Base-by-base conservation (phyloP, 2,113 vertebrate species). In the Apteryx owenii region DNA sequence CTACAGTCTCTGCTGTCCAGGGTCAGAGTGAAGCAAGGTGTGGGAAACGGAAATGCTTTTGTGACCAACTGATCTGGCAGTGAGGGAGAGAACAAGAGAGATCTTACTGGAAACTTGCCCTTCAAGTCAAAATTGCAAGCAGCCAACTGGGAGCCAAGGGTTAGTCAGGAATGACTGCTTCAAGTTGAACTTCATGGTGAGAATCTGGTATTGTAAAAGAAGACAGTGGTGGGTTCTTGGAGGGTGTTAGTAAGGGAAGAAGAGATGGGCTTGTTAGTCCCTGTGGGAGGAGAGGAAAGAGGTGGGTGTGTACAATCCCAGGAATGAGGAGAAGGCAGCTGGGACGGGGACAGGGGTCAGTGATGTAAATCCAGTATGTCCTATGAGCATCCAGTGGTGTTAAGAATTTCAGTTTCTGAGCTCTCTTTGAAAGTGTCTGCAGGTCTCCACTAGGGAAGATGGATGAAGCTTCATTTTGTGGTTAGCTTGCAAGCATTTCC, bases 161-260 rank as follows among this genome's bases (percentile, higher is more conserved):
- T 9, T 19, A n/a, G 3, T 2, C 0, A 2, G 69, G 42, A 70
- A 4, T 40, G 36, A 12, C 44, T 70, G 28, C 36, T 81, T 11
- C 4, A 23, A 53, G 69, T 22, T 58, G 61, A 28, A 33, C 23
- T 26, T n/a, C 25, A 8, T 64, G 22, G 70, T 44, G 50, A 23
- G 15, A 16, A 2, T 14, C 13, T 36, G 22, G 38, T 81, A 4
- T n/a, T 28, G 36, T 53, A 62, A 70, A 70, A 51, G 69, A 31
- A 44, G 40, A 26, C 29, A 48, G 62, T 65, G 50, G 54, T 46
- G 76, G 76, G 53, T 53, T 73, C 12, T 1, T 40, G 60, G 33
- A 28, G 31, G 21, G 38, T 40, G 44, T 21, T 83, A 62, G 68
- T 38, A n/a, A 18, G 23, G n/a, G 54, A 75, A 33, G 23, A 54